Evolutionary conservation across 2,113 vertebrate genomes (phyloP).

Genomic region (Piaya cayana): DNA sequence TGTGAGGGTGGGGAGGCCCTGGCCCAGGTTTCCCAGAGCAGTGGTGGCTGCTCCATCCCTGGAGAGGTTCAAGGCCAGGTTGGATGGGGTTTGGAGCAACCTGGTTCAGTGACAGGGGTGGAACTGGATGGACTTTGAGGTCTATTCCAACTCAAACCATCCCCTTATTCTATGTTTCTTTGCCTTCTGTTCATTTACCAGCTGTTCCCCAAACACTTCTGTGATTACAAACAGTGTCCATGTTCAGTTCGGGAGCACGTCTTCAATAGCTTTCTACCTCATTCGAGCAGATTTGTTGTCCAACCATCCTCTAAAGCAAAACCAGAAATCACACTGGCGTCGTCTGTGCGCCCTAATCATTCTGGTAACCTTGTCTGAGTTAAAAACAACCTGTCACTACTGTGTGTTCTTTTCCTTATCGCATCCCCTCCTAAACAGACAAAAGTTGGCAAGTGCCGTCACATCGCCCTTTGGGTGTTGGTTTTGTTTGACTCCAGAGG

Average conservation of each 20-base stretch:
- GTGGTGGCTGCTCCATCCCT: too few relatives aligned
- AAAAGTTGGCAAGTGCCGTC: neutral
- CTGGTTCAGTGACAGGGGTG: too few relatives aligned
- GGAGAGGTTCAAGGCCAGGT: too few relatives aligned
- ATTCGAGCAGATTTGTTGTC: neutral
- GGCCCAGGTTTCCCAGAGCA: too few relatives aligned
- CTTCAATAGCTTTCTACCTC: neutral
- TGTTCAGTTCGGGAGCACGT: neutral
- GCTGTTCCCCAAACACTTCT: too few relatives aligned
- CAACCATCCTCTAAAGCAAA: neutral
- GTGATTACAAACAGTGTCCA: neutral
- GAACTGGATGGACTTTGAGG: too few relatives aligned
- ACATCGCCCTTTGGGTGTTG: neutral
- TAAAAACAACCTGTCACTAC: too few relatives aligned
- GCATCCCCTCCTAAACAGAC: neutral
- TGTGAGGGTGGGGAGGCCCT: too few relatives aligned
- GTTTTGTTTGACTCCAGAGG: neutral
- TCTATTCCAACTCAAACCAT: too few relatives aligned
- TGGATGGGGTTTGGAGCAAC: too few relatives aligned
- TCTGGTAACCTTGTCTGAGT: neutral
- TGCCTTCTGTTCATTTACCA: too few relatives aligned
- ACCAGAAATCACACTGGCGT: neutral
- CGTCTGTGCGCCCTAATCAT: rapidly evolving
- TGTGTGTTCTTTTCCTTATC: neutral
- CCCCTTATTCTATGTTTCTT: too few relatives aligned